Conservation (phyloP, 2,797 vertebrate species). For the Sylvia borin region DNA sequence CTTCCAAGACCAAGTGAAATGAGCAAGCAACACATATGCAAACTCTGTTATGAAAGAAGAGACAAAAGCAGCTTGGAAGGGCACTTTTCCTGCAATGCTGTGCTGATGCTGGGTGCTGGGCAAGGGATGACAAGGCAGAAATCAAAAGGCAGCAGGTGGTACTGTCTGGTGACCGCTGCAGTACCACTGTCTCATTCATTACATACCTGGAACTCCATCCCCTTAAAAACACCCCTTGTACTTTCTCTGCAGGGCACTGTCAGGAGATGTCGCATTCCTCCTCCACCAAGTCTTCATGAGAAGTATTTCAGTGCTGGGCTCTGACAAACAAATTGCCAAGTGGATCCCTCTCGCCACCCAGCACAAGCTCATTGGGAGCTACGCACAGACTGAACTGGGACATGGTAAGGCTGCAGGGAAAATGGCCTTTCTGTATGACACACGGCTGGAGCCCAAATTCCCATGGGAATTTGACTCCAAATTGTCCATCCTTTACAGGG, state of each 20-base stretch:
- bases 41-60: background rate
- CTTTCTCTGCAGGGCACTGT: conserved; percentile 59
- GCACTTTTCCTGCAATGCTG: background rate
- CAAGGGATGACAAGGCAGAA: background rate
- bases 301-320: conserved; percentile 71
- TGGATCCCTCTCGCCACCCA: conserved; percentile 69
- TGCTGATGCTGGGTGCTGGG: background rate
- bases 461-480: background rate
- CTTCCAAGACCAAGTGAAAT: background rate
- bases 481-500: background rate
- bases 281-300: conserved; percentile 58
- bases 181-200: background rate
- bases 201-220: background rate
- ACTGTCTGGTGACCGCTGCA: background rate
- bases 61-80: background rate
- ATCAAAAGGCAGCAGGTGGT: background rate
- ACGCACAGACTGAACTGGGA: conserved; percentile 81
- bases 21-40: background rate
- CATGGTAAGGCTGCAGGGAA: conserved; percentile 72
- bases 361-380: conserved; percentile 70
- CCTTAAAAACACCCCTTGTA: background rate
- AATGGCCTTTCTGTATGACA: background rate
- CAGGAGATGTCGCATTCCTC: conserved; percentile 18
- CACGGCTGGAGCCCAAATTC: background rate
- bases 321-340: conserved; percentile 75